phyloP scores from a whole-genome alignment of 2,888 invertebrate genomes.

The Augiades crinisus region DNA sequence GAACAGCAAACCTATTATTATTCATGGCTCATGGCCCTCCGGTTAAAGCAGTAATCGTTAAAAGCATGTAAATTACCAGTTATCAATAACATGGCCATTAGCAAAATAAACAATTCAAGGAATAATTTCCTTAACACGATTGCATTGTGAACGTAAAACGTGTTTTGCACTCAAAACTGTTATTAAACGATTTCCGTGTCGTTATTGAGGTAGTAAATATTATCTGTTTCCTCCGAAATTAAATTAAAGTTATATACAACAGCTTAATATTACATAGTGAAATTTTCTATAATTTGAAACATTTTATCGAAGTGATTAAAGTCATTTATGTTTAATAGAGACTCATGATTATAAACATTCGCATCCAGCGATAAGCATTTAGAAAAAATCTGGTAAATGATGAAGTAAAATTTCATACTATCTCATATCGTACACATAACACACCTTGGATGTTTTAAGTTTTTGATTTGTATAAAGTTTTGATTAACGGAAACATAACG shows the following conservation, averaged over 20 bases:
- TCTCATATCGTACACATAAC: too few relatives aligned
- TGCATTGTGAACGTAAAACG: conserved; percentile 22
- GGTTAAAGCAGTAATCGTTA: conserved; percentile 13
- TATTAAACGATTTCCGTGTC: conserved; percentile 16
- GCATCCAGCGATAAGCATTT: too few relatives aligned
- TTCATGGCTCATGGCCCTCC: conserved; percentile 15
- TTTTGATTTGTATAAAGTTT: too few relatives aligned
- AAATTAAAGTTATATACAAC: neutral
- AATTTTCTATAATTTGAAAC: too few relatives aligned
- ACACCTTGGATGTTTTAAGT: too few relatives aligned
- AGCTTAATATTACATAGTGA: too few relatives aligned
- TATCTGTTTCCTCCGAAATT: conserved; percentile 5
- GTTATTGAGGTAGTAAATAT: conserved; percentile 7
- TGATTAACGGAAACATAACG: too few relatives aligned
- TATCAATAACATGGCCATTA: conserved; percentile 26
- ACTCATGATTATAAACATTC: too few relatives aligned
- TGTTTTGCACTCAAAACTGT: conserved; percentile 17
- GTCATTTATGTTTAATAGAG: too few relatives aligned
- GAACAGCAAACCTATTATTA: conserved; percentile 16
- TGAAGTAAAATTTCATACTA: too few relatives aligned
- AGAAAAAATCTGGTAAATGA: too few relatives aligned
- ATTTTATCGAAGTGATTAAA: too few relatives aligned
- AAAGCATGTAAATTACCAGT: conserved; percentile 20
- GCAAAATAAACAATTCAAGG: conserved; percentile 20
- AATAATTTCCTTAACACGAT: conserved; percentile 16